Percentiles rank a stretch among this genome's conserved stretches.
Evolutionary conservation across 2,797 vertebrate species (phyloP).

Genomic region (Bradypodion pumilum): DNA sequence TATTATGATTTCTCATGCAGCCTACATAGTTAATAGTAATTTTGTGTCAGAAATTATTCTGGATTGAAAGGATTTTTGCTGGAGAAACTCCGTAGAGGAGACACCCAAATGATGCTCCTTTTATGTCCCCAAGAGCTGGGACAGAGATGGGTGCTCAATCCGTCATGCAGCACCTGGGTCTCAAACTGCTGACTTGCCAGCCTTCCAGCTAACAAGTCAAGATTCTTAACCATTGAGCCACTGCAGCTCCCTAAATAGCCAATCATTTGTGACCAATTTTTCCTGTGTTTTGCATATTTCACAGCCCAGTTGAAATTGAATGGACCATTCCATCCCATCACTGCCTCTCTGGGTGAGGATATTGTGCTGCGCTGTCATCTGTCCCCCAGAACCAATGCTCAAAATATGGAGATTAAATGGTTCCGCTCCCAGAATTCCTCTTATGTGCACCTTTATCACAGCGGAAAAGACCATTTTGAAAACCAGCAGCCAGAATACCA

Average conservation of each 20-base stretch:
- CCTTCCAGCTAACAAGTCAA: too few relatives aligned
- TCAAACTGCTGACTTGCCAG: too few relatives aligned
- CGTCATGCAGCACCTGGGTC: too few relatives aligned
- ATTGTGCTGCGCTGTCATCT: conserved; percentile 30
- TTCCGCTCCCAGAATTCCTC: conserved; percentile 36
- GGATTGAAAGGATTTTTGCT: too few relatives aligned
- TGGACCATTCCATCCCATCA: not conserved
- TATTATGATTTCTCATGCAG: too few relatives aligned
- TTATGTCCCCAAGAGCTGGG: too few relatives aligned
- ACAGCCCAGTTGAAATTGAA: conserved; percentile 31
- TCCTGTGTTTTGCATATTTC: not conserved
- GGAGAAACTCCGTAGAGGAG: too few relatives aligned
- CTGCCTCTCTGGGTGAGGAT: conserved; percentile 7
- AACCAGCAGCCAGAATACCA: conserved; percentile 27
- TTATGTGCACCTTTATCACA: conserved; percentile 13
- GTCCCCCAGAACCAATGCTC: not conserved
- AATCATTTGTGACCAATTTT: not conserved
- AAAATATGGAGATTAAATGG: conserved; percentile 38
- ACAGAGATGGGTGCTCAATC: too few relatives aligned
- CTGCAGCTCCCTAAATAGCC: not conserved
- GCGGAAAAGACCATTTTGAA: conserved; percentile 14
- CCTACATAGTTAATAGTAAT: too few relatives aligned
- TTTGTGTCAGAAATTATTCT: too few relatives aligned
- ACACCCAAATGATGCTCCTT: too few relatives aligned
- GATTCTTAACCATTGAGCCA: too few relatives aligned